Conservation (phyloP, 2,888 invertebrate species). For the Cephus pygmeus region DNA sequence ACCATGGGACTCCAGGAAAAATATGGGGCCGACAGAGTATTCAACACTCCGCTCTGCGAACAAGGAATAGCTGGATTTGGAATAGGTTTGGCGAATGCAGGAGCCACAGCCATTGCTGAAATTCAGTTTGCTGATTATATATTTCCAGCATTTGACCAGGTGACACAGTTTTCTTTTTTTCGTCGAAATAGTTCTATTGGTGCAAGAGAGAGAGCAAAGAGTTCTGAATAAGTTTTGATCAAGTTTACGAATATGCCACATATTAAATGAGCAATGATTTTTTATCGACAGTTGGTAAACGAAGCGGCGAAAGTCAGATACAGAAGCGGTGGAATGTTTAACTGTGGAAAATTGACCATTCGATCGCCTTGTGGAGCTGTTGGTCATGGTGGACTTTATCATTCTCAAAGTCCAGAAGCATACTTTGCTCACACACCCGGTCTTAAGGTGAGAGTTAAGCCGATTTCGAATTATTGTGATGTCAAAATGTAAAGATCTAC, state of each 20-base stretch:
- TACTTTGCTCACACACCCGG: slow-evolving; percentile 97
- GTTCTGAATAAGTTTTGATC: neutral
- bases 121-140: slow-evolving; percentile 99
- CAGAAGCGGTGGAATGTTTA: slow-evolving; percentile 88
- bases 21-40: slow-evolving; percentile 92
- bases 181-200: neutral
- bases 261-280: neutral
- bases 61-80: slow-evolving; percentile 98
- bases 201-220: neutral
- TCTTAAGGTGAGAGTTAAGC: slow-evolving; percentile 73
- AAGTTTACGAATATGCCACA: neutral
- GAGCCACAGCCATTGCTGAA: slow-evolving; percentile 96
- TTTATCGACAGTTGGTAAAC: slow-evolving; percentile 74
- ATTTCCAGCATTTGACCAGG: slow-evolving; percentile 98
- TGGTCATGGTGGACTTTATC: slow-evolving; percentile 97
- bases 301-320: slow-evolving; percentile 97
- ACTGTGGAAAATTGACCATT: slow-evolving; percentile 92
- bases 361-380: slow-evolving; percentile 97
- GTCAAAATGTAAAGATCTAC: neutral
- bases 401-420: slow-evolving; percentile 98
- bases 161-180: slow-evolving; percentile 52
- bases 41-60: slow-evolving; percentile 96
- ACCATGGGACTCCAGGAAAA: slow-evolving; percentile 92
- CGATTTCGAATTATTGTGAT: neutral
- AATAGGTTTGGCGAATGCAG: slow-evolving; percentile 90